These are phyloP conservation scores for Graptemys geographica DNA, from an alignment of 2,797 vertebrate species.

Conservation along the genomic window DNA sequence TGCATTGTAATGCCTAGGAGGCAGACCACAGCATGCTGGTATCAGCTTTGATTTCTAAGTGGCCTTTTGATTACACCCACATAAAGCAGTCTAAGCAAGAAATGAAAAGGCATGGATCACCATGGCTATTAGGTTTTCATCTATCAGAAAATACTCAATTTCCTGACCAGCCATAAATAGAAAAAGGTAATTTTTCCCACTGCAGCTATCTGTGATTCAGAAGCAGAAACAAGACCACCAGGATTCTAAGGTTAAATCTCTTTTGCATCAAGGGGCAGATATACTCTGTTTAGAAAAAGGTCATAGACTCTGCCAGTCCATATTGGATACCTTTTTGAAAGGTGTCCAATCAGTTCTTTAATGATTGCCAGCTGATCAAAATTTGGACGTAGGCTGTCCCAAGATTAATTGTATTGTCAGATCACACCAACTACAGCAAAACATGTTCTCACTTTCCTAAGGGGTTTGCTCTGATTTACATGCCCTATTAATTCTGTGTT, in stretches of 20 bases:
- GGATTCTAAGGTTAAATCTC: background rate
- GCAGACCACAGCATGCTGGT: background rate
- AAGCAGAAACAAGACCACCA: background rate
- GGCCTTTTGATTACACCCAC: background rate
- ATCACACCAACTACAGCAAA: background rate
- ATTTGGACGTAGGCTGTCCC: background rate
- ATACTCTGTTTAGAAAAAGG: background rate
- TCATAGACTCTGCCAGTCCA: rapidly evolving
- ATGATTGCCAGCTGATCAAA: background rate
- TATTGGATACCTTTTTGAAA: background rate
- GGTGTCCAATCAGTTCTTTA: background rate
- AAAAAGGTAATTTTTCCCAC: background rate
- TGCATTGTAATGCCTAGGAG: background rate
- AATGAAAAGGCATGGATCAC: background rate
- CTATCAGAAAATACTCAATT: background rate
- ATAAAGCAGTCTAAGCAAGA: background rate
- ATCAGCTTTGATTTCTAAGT: background rate
- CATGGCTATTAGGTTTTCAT: rapidly evolving
- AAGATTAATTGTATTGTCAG: background rate
- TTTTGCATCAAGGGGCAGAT: background rate
- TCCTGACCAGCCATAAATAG: background rate
- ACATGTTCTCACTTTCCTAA: background rate
- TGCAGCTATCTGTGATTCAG: background rate
- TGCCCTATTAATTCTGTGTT: background rate
- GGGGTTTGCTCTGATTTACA: background rate